Percentiles rank a stretch among this genome's conserved stretches.
Evolutionary conservation across 2,888 invertebrate species (phyloP).

Genomic region (Habroteleia sp.): DNA sequence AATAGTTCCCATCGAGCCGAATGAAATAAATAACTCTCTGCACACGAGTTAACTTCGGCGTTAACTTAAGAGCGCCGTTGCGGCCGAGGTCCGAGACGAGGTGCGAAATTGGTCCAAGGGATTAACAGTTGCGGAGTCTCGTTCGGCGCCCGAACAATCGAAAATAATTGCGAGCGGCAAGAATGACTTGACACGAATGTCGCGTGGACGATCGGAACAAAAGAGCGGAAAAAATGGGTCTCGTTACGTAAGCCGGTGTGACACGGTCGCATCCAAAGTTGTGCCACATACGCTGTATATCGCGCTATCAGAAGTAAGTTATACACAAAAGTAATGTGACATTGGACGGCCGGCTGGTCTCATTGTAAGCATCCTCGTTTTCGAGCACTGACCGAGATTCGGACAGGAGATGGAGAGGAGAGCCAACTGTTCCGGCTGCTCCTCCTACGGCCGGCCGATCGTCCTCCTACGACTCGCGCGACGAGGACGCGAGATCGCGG

Average conservation of each 20-base stretch:
- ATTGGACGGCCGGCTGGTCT: constrained; percentile 47
- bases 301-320: constrained; percentile 7
- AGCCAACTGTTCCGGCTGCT: constrained; percentile 59
- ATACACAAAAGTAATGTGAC: constrained; percentile 44
- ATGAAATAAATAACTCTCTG: no score
- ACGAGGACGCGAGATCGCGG: background rate
- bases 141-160: no score
- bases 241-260: constrained; percentile 10
- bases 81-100: no score
- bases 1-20: no score
- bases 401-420: constrained; percentile 51
- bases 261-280: constrained; percentile 37
- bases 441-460: constrained; percentile 49
- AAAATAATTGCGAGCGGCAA: no score
- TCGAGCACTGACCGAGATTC: constrained; percentile 62
- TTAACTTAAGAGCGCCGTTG: no score
- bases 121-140: no score
- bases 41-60: no score
- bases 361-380: constrained; percentile 53
- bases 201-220: constrained; percentile 5
- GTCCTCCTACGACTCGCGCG: constrained; percentile 38
- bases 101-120: no score
- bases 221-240: constrained; percentile 23
- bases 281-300: constrained; percentile 33
- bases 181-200: no score